Conservation (phyloP, 2,113 vertebrate genomes). For the Ctenomys sociabilis region DNA sequence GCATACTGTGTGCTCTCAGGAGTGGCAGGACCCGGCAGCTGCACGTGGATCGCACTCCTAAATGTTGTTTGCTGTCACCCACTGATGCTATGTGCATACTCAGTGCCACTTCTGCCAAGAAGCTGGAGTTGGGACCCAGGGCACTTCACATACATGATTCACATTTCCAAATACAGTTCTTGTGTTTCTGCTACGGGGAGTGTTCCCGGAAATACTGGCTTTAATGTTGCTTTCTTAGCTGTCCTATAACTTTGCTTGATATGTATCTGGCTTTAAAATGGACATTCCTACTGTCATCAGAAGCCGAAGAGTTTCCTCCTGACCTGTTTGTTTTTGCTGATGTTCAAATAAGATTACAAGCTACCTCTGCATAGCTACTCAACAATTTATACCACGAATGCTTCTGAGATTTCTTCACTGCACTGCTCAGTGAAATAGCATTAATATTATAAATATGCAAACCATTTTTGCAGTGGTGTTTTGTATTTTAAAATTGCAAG, state of each 20-base stretch:
- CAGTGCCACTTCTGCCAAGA: neutral
- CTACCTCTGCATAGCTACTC: neutral
- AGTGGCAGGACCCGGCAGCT: neutral
- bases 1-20: neutral
- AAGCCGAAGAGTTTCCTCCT: slow-evolving; percentile 41
- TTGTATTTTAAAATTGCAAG: slow-evolving; percentile 67
- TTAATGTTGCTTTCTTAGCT: slow-evolving; percentile 47
- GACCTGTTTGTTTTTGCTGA: neutral
- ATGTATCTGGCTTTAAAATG: slow-evolving; percentile 43
- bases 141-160: neutral
- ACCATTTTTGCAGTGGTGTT: slow-evolving; percentile 35
- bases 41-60: neutral
- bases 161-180: slow-evolving; percentile 60
- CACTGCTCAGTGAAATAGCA: neutral
- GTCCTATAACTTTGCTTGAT: slow-evolving; percentile 18
- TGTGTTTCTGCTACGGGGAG: slow-evolving; percentile 41
- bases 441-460: slow-evolving; percentile 5
- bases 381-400: neutral
- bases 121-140: neutral
- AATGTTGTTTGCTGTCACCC: slow-evolving; percentile 5
- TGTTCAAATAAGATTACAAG: neutral
- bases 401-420: slow-evolving; percentile 54
- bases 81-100: neutral
- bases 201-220: neutral
- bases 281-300: neutral